Conservation (phyloP, 1,140 invertebrate species). For the Danaus plexippus region DNA sequence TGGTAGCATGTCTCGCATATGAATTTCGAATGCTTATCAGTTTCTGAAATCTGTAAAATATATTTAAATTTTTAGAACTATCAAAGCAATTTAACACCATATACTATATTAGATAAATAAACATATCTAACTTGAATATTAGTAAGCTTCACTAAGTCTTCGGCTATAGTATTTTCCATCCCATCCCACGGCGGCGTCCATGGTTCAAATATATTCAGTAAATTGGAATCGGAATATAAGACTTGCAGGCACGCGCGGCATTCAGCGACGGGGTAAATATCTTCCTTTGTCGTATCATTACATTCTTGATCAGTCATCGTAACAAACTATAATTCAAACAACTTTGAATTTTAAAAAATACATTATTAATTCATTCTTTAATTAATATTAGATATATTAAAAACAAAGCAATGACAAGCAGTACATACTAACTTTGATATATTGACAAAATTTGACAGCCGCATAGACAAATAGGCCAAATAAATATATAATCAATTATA, state of each 20-base stretch:
- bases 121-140: conserved; percentile 33
- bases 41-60: conserved; percentile 36
- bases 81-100: too few relatives aligned
- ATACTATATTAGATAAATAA: background rate
- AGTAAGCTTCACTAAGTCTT: conserved; percentile 44
- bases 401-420: conserved; percentile 8
- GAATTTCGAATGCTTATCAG: conserved; percentile 39
- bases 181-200: conserved; percentile 43
- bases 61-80: background rate
- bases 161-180: conserved; percentile 41
- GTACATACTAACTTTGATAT: background rate
- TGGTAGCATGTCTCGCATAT: conserved; percentile 47
- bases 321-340: conserved; percentile 10
- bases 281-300: conserved; percentile 9
- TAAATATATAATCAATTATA: conserved; percentile 1
- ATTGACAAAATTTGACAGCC: conserved; percentile 18
- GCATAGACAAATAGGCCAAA: conserved; percentile 19
- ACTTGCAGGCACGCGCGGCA: conserved; percentile 47
- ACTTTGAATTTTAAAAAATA: conserved; percentile 7
- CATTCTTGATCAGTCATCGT: conserved; percentile 13
- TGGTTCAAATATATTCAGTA: conserved; percentile 41
- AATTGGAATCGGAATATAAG: conserved; percentile 19
- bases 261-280: conserved; percentile 18
- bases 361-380: background rate
- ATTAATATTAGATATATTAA: conserved; percentile 4